Evolutionary conservation across 2,888 invertebrate species (phyloP).

Genomic region (Oxyscelio sp.): DNA sequence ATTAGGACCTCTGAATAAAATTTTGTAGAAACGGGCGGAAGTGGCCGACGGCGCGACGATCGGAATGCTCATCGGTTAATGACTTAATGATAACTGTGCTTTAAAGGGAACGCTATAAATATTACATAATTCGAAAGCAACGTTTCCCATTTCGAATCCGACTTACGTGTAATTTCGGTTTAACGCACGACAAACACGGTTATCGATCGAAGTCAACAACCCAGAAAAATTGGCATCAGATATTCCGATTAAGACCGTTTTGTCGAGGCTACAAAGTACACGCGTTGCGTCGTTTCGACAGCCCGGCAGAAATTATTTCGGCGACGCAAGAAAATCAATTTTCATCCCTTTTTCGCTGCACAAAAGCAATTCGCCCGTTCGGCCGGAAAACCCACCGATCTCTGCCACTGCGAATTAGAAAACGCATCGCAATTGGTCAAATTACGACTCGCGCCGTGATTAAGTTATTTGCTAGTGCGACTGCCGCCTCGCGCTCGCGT

Average conservation of each 20-base stretch:
- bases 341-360: conserved; percentile 8
- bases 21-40: conserved; percentile 30
- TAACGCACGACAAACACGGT: conserved; percentile 36
- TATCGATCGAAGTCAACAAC: conserved; percentile 43
- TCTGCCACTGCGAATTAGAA: too few relatives aligned
- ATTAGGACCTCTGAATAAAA: conserved; percentile 5
- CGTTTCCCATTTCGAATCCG: not conserved
- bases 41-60: conserved; percentile 18
- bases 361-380: conserved; percentile 44
- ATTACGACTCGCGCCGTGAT: conserved; percentile 22
- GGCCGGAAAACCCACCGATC: conserved; percentile 32
- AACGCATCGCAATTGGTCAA: conserved; percentile 14
- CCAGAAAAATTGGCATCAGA: conserved; percentile 47
- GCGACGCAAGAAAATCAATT: conserved; percentile 11
- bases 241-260: conserved; percentile 50
- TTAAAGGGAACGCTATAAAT: conserved; percentile 29
- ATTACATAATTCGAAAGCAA: not conserved
- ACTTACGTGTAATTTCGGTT: conserved; percentile 17
- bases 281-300: conserved; percentile 16
- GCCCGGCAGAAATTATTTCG: not conserved
- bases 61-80: conserved; percentile 56
- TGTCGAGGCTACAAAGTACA: conserved; percentile 24
- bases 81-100: conserved; percentile 60
- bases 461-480: conserved; percentile 36
- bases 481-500: too few relatives aligned